Evolutionary conservation across 2,113 vertebrate genomes (phyloP), one percentile per base, ranked within the genome.

Genomic region (Spea multiplicata): DNA sequence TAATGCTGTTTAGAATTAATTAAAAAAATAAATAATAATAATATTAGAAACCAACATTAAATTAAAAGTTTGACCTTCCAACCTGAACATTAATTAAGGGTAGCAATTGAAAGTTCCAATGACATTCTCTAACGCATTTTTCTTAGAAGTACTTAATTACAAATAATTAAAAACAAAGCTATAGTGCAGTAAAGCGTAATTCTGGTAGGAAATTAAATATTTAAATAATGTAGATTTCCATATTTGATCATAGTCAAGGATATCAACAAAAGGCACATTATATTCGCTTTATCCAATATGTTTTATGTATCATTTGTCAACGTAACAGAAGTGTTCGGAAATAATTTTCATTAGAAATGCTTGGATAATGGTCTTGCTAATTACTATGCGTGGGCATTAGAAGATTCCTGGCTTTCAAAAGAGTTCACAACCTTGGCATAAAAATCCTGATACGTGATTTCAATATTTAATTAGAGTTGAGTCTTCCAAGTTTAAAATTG

Each of bases 391-490:
- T 61, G 49, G 44, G 67, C 50, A 16, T 52, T 61, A 12, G 49
- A 5, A 73, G 61, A 67, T 47, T 73, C 70, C 47, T 53, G 59
- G 47, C 59, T 66, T 79, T 79, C 61, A 53, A 49, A 17, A 66
- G 70, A 48, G 50, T 67, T 73, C 64, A 80, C 44, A 49, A 49
- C 78, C 73, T 50, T 57, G 71, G 71, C 68, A 47, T 45, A 68
- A 70, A 62, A 44, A 44, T 30, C 48, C 46, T 68, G 71, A 80
- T 50, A 53, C 72, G 44, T 74, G 64, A 62, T 80, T 68, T 80
- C 48, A 73, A 80, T 80, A 74, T 74, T 67, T 68, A 61, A 74
- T 80, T 44, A 68, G 45, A 74, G 67, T 74, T 68, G 52, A 80
- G 67, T 68, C 46, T 50, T 74, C 7, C 46, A 68, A 45, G 62